Evolutionary conservation across 2,888 invertebrate species (phyloP), one percentile per base, ranked within the genome.

Genomic region (Cephus runcator): DNA sequence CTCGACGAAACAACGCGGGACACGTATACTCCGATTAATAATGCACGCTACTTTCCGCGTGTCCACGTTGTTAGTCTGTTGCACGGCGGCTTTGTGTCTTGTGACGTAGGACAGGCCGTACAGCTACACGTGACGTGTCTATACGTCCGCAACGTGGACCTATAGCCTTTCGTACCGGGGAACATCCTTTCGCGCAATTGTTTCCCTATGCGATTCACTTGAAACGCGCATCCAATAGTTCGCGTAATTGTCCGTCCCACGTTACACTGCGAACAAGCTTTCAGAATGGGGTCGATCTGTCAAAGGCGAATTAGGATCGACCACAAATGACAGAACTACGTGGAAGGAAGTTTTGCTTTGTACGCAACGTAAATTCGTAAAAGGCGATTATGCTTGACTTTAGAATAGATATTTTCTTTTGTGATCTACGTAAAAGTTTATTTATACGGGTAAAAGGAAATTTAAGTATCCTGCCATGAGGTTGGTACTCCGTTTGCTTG

Each of bases 11-110:
- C 87, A 84, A 85, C 85, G 84, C 85, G 85, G 84, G 88, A 91
- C 91, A 91, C 91, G 91, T 91, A 91, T 91, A 90, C 89, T 85
- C 85, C 81, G 84, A 87, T 91, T 88, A 91, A 90, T 91, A 90
- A 91, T 91, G 89, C 87, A 88, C 81, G 68, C 71, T 69, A 33
- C 31, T 31, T 71, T 71, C 71, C 71, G 71, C 71, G 30, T 33
- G 12, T 30, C 30, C 31, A 30, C 71, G 33, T 71, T 12, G 31
- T 71, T 30, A 31, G 31, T 56, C 40, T 23, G 40, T 0, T 56
- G 40, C 40, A 71, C 15, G 31, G 71, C 1, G 71, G 33, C 30
- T 30, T 30, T 71, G 71, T 33, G 71, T 30, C 12, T 71, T 71
- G 31, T 71, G 71, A 71, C 71, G 71, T 33, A 33, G 30, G 4